Base-by-base conservation (phyloP, 2,797 vertebrate species). In the Nasua narica region DNA sequence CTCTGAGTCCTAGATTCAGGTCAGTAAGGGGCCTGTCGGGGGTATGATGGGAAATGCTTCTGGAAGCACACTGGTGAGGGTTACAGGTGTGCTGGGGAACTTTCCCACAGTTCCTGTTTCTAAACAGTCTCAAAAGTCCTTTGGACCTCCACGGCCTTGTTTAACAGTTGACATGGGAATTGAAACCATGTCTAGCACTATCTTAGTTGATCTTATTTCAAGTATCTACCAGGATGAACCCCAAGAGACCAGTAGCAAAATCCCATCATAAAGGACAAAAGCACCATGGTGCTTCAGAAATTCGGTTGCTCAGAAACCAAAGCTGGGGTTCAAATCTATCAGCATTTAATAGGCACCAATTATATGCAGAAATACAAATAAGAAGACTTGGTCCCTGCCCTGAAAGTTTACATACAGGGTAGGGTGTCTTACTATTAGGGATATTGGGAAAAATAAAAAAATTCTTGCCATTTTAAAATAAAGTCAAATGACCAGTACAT, bases 181-280 rank as follows among this genome's bases (percentile, higher is more conserved):
- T 29, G 43, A 94, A 70, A 91, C 62, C 54, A 82, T 46, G 65
- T 5, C 54, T 92, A 62, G 58, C 78, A 69, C 40, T 48, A 29
- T 79, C 43, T 83, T 86, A 52, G 25, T 52, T 93, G 48, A 85
- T 82, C 87, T 43, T 85, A n/a, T n/a, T 92, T 94, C 65, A 93
- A 91, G 25, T 35, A 9, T 54, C 40, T 72, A 87, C 85, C 79
- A 79, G 65, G 82, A 87, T 16, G 70, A 91, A 96, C 69, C 10
- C 79, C n/a, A 83, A 85, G 1, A 65, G 40, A 77, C 25, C 70
- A 94, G 32, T n/a, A 70, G n/a, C 43, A 70, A 54, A 78, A 72
- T 81, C 40, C 60, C 18, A 43, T 54, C 16, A 46, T 67, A 23
- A 86, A 89, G 18, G 23, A 92, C 43, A 70, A 83, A 76, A 76